Percentiles rank a stretch among this genome's conserved stretches.
Evolutionary conservation across 2,113 vertebrate species (phyloP).

Genomic region (Catharus fuscescens): DNA sequence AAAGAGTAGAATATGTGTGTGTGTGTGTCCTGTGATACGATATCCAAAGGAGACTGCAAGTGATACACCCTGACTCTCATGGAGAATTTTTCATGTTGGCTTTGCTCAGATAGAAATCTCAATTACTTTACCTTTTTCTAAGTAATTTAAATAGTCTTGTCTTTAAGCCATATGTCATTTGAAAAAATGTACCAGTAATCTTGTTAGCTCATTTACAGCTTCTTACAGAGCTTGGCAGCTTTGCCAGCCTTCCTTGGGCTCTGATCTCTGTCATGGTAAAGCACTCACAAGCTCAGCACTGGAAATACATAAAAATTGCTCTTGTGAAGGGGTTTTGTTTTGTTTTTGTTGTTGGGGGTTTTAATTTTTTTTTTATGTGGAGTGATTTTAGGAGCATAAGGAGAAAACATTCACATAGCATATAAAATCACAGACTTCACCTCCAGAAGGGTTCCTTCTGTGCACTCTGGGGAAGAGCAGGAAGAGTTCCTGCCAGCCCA

Average conservation of each 20-base stretch:
- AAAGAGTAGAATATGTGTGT: not conserved
- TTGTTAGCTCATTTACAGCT: not conserved
- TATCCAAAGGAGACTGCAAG: not conserved
- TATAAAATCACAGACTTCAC: not conserved
- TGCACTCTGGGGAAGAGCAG: not conserved
- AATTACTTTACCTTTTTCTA: not conserved
- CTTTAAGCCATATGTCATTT: not conserved
- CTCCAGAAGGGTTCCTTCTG: not conserved
- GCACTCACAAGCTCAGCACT: not conserved
- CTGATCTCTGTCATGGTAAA: not conserved
- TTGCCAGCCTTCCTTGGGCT: not conserved
- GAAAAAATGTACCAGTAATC: not conserved
- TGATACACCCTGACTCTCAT: not conserved
- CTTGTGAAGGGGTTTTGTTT: not conserved
- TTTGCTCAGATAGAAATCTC: not conserved
- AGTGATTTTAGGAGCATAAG: not conserved
- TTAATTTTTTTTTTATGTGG: not conserved
- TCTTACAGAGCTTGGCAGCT: not conserved
- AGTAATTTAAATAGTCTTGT: not conserved
- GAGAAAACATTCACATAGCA: not conserved
- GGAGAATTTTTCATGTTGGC: not conserved
- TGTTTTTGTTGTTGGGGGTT: not conserved
- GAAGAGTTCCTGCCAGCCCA: not conserved
- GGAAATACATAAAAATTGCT: not conserved
- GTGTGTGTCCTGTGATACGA: not conserved